Base-by-base conservation (phyloP, 2,113 vertebrate species). In the Sander vitreus region DNA sequence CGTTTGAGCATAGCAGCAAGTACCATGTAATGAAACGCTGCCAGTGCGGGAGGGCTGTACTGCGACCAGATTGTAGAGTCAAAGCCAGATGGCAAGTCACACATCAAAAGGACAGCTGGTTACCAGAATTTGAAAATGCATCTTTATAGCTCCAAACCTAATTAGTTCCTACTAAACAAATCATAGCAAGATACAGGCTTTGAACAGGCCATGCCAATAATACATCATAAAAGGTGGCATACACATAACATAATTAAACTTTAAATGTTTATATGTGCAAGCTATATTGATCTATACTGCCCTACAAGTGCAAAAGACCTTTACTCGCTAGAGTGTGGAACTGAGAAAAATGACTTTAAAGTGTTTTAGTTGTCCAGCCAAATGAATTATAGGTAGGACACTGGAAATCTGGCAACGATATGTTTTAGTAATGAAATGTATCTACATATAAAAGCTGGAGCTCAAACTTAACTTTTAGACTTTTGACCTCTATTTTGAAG, bases 41-140 rank as follows among this genome's bases (percentile, higher is more conserved):
- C 77, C 80, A 75, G 66, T 2, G 73, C 83, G 67, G 48, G 66
- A 83, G 39, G 74, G 68, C 73, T 73, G 65, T 39, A 51, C 72
- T 78, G 48, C 43, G 81, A 80, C 70, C 78, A 90, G 85, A 90
- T 55, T 89, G 81, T 15, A 60, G 58, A 80, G 83, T 77, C 58
- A 78, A 90, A 93, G 75, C 86, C 92, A 92, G 91, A 93, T 94
- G 93, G 91, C 84, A 60, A 73, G 39, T 90, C 69, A 58, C 84
- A 93, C 79, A 86, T 93, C 73, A 91, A 91, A 91, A 90, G 86
- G 83, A 81, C 90, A 93, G 92, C 90, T 90, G 93, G 87, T 76
- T 87, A 85, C 83, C 81, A 89, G 81, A 92, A 75, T 81, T 84
- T 87, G 73, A 60, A 80, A 70, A 78, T 30, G 50, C 58, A 58